Conservation (phyloP, 2,888 invertebrate species). For the Chaetogeoica ovagalla region DNA sequence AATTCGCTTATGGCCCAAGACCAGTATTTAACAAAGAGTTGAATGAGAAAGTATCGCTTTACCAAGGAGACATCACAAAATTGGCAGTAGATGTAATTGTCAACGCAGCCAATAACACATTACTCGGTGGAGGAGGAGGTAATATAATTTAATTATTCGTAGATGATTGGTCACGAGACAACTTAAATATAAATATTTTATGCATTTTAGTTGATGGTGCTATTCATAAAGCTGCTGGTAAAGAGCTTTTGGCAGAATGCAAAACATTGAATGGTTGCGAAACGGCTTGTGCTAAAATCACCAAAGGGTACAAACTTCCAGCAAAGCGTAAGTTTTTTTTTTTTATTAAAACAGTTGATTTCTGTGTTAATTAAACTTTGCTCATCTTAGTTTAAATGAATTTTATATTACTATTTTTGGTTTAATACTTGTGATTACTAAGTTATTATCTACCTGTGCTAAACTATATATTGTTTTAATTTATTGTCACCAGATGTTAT, state of each 20-base stretch:
- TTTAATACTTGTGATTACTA: too few species aligned
- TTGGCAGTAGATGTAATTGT: slow-evolving; percentile 86
- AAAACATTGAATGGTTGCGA: slow-evolving; percentile 71
- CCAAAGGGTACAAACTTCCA: slow-evolving; percentile 79
- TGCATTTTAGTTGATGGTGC: slow-evolving; percentile 76
- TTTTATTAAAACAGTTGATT: too few species aligned
- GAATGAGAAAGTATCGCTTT: slow-evolving; percentile 69
- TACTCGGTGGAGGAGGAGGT: slow-evolving; percentile 82
- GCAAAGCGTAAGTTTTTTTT: slow-evolving; percentile 71
- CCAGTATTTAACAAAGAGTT: slow-evolving; percentile 61
- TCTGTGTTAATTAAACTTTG: too few species aligned
- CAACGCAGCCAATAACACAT: slow-evolving; percentile 80
- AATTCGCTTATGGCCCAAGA: not conserved
- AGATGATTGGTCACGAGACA: too few species aligned
- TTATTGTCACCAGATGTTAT: slow-evolving; percentile 72
- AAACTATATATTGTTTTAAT: slow-evolving; percentile 55
- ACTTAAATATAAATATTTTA: not conserved
- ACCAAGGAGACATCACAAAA: slow-evolving; percentile 79
- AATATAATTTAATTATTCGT: slow-evolving; percentile 44
- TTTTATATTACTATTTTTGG: too few species aligned
- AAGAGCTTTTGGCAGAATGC: slow-evolving; percentile 72
- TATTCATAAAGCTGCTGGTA: slow-evolving; percentile 81
- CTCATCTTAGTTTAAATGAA: too few species aligned
- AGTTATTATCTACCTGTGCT: too few species aligned
- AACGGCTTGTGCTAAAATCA: slow-evolving; percentile 82